phyloP scores from a whole-genome alignment of 2,888 invertebrate species.

The Microplitis deprimator region DNA sequence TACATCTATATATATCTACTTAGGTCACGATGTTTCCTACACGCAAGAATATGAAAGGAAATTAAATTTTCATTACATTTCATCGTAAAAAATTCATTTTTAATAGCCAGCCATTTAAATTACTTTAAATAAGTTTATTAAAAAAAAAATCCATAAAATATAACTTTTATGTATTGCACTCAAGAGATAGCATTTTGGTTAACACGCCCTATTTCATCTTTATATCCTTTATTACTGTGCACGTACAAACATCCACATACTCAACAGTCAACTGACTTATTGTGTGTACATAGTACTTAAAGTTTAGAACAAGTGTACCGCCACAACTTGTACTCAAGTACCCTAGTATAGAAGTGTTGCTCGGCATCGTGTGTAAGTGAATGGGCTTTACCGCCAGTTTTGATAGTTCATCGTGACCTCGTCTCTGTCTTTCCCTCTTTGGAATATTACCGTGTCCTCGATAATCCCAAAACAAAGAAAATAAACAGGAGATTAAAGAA shows the following conservation, averaged over 20 bases:
- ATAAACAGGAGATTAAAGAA: neutral
- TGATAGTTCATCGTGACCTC: constrained; percentile 24
- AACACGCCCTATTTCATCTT: neutral
- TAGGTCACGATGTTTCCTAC: constrained; percentile 17
- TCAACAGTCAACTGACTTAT: constrained; percentile 2
- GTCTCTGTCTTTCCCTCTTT: neutral
- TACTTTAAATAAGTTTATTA: too few species aligned
- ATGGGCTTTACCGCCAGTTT: neutral
- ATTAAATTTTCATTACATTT: too few species aligned
- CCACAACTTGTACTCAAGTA: constrained; percentile 27
- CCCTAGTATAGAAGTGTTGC: neutral
- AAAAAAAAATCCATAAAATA: too few species aligned
- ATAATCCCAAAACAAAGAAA: neutral
- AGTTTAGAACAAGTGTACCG: constrained; percentile 6
- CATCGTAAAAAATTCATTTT: too few species aligned
- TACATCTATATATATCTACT: constrained; percentile 6
- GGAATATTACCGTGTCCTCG: neutral
- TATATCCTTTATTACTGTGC: neutral
- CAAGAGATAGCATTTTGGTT: neutral
- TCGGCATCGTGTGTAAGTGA: constrained; percentile 10
- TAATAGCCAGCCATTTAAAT: too few species aligned
- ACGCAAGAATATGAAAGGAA: neutral
- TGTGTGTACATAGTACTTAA: constrained; percentile 14
- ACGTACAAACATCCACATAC: constrained; percentile 8
- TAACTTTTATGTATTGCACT: too few species aligned